Evolutionary conservation across 2,797 vertebrate genomes (phyloP), one percentile per base, ranked within the genome.

Genomic region (Sebastes miniatus): DNA sequence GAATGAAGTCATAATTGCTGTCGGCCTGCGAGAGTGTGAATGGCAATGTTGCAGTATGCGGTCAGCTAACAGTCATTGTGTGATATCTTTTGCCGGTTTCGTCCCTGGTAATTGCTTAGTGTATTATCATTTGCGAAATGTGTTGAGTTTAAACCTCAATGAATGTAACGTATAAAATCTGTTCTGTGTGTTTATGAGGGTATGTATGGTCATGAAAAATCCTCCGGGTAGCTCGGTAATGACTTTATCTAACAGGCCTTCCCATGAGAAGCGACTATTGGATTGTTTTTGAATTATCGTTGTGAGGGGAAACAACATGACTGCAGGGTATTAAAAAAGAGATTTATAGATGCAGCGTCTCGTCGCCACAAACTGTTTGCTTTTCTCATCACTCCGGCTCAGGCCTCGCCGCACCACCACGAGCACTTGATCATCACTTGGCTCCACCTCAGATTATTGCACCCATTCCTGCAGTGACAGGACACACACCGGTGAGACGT

Each of bases 301-400:
- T 71, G 76, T 75, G 81, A 82, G 73, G 36, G 79, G 78, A 87
- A 89, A 74, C 77, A 43, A 75, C 69, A 61, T 32, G 47, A 83
- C 83, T 83, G 80, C 66, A 16, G 59, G 83, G 89, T 89, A 90
- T 92, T 91, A 91, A 88, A 87, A 54, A 88, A 72, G 77, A 91
- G 86, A 92, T 94, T 94, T 88, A 89, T 72, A 10, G 83, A 76
- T 6, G 11, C 11, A 3, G 71, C 57, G 27, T 81, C 74, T 83
- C 58, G 36, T 77, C 25, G 4, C 80, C 74, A 70, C 83, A 62
- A 82, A 81, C 72, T 81, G 81, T 87, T 91, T 88, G 79, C 80
- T 89, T 87, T 91, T 81, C 82, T 87, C 84, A 83, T 88, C 83
- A 18, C 69, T 77, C 66, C 1, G 9, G 56, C 71, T 87, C 62